Evolutionary conservation across 2,888 invertebrate species (phyloP).

Genomic region (Malthinus flaveolus): DNA sequence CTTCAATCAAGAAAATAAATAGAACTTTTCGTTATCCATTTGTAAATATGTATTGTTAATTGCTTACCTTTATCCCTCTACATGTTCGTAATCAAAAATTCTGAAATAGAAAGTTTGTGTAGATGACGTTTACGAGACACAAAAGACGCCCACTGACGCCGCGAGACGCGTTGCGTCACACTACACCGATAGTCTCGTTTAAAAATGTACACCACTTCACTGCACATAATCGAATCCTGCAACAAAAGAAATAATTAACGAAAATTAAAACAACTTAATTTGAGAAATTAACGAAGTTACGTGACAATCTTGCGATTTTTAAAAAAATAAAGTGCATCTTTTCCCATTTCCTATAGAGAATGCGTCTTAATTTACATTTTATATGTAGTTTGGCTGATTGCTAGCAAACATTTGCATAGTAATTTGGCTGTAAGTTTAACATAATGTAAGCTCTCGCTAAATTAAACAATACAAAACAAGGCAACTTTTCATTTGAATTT

Average conservation of each 20-base stretch:
- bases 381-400: slow-evolving; percentile 34
- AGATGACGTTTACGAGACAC: slow-evolving; percentile 46
- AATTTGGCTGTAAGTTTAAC: slow-evolving; percentile 37
- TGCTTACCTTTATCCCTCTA: slow-evolving; percentile 44
- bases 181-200: slow-evolving; percentile 42
- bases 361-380: slow-evolving; percentile 41
- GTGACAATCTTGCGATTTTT: too few relatives aligned
- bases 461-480: slow-evolving; percentile 7
- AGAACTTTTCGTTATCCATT: too few relatives aligned
- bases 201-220: slow-evolving; percentile 43
- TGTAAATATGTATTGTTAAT: slow-evolving; percentile 38
- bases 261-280: too few relatives aligned
- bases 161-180: slow-evolving; percentile 38
- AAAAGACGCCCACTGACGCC: slow-evolving; percentile 44
- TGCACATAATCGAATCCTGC: slow-evolving; percentile 41
- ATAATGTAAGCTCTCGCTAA: slow-evolving; percentile 14
- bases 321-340: slow-evolving; percentile 33
- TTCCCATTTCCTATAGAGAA: neutral
- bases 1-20: slow-evolving; percentile 32
- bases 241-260: slow-evolving; percentile 17
- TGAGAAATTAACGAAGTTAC: too few relatives aligned
- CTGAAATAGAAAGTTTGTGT: slow-evolving; percentile 40
- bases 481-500: slow-evolving; percentile 7
- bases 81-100: slow-evolving; percentile 31
- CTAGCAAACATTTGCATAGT: slow-evolving; percentile 45